phyloP scores from a whole-genome alignment of 2,797 vertebrate species.

The Rhabdomys pumilio region DNA sequence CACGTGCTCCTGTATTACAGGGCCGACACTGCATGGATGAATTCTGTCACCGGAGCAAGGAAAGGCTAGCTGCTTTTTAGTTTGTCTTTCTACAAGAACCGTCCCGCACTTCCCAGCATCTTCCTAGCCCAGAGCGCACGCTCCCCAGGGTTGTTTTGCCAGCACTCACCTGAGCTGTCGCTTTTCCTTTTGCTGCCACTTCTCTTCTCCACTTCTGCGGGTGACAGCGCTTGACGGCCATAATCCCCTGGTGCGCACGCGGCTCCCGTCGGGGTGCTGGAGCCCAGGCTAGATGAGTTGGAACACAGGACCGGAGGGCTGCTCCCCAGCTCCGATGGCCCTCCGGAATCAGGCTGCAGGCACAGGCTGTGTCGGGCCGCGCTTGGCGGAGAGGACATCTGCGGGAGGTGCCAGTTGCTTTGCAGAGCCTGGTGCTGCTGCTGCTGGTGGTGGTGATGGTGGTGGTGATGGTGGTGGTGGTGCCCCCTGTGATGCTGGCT shows the following conservation, averaged over 20 bases:
- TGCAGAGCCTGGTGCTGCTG: constrained; percentile 93
- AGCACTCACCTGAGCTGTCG: constrained; percentile 97
- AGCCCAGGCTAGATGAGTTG: constrained; percentile 94
- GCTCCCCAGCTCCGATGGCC: constrained; percentile 93
- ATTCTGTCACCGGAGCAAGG: neutral
- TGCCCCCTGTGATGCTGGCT: constrained; percentile 93
- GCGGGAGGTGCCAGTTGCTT: constrained; percentile 96
- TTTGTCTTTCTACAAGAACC: neutral
- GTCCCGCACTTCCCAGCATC: neutral
- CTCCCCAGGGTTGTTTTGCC: neutral
- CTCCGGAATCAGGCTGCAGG: constrained; percentile 93
- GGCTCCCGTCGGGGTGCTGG: constrained; percentile 93
- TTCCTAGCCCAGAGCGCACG: neutral
- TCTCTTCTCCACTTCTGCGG: constrained; percentile 96
- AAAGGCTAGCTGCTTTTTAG: neutral
- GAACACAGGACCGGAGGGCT: constrained; percentile 95
- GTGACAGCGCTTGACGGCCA: constrained; percentile 96
- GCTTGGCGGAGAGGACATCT: constrained; percentile 94
- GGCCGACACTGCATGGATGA: neutral
- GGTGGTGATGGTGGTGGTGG: constrained; percentile 92
- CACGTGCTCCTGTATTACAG: constrained; percentile 53
- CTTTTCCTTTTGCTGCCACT: constrained; percentile 95
- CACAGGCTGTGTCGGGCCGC: constrained; percentile 93
- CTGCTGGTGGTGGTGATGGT: constrained; percentile 93
- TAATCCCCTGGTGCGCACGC: constrained; percentile 96